Conservation (phyloP, 2,888 invertebrate species). For the Fragum fragum region DNA sequence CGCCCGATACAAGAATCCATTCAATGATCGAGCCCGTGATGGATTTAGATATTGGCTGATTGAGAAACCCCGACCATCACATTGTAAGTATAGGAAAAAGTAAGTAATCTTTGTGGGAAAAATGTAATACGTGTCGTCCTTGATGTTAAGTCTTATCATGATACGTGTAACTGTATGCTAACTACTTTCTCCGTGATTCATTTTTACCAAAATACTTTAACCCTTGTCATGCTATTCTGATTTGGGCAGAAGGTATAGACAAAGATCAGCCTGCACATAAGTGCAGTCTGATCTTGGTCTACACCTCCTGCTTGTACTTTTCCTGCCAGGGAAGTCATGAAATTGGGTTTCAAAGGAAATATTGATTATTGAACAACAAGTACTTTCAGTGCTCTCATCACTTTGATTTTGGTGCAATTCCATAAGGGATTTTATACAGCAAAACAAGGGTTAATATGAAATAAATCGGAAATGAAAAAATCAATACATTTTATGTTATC, state of each 20-base stretch:
- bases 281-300: too few relatives aligned
- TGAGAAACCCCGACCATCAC: conserved; percentile 79
- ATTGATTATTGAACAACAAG: too few relatives aligned
- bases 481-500: too few relatives aligned
- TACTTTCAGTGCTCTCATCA: too few relatives aligned
- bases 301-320: too few relatives aligned
- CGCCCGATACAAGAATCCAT: conserved; percentile 63
- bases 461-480: too few relatives aligned
- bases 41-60: conserved; percentile 83
- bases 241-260: not conserved
- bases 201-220: too few relatives aligned
- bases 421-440: too few relatives aligned
- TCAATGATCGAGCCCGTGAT: conserved; percentile 76
- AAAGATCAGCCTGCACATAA: too few relatives aligned
- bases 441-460: too few relatives aligned
- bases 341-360: too few relatives aligned
- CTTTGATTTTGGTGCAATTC: too few relatives aligned
- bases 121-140: not conserved
- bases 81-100: conserved; percentile 78
- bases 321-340: not conserved
- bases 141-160: not conserved
- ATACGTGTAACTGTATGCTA: not conserved
- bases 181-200: not conserved
- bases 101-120: conserved; percentile 49
- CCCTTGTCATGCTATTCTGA: not conserved